phyloP scores from a whole-genome alignment of 2,888 invertebrate genomes.

The Heteromurus nitidus region DNA sequence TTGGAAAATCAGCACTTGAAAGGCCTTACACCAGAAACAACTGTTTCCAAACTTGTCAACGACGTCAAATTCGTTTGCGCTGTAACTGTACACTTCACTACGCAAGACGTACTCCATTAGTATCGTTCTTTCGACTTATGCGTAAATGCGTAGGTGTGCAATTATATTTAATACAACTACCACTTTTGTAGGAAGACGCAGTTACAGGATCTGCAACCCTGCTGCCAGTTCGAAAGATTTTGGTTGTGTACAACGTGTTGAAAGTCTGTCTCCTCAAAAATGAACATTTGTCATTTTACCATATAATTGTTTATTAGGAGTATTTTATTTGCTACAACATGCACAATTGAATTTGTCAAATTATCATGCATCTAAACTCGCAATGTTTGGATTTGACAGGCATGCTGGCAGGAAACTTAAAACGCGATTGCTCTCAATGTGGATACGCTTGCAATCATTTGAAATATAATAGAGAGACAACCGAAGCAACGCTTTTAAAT shows the following conservation, averaged over 20 bases:
- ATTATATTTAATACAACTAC: not conserved
- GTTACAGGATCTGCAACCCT: conserved; percentile 44
- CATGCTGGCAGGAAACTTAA: conserved; percentile 24
- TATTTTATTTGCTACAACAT: too few relatives aligned
- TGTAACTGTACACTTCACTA: conserved; percentile 59
- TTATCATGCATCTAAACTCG: too few relatives aligned
- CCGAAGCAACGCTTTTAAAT: conserved; percentile 42
- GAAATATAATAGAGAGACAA: conserved; percentile 41
- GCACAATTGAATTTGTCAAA: too few relatives aligned
- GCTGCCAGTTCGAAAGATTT: conserved; percentile 24
- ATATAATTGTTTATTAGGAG: too few relatives aligned
- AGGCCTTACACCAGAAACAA: conserved; percentile 54
- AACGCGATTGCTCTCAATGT: conserved; percentile 28
- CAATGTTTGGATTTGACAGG: conserved; percentile 1
- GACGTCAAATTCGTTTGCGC: conserved; percentile 28
- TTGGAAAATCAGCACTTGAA: conserved; percentile 34
- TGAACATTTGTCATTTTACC: not conserved
- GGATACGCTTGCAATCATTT: conserved; percentile 50
- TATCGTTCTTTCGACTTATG: too few relatives aligned
- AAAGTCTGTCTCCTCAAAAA: conserved; percentile 12
- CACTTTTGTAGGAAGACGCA: conserved; percentile 12
- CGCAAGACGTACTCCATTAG: conserved; percentile 21
- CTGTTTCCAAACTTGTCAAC: conserved; percentile 43
- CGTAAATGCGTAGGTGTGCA: too few relatives aligned
- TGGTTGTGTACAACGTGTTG: conserved; percentile 21